Conservation (phyloP, 64 coral and sea anemone genomes). For the Stylophora pistillata region DNA sequence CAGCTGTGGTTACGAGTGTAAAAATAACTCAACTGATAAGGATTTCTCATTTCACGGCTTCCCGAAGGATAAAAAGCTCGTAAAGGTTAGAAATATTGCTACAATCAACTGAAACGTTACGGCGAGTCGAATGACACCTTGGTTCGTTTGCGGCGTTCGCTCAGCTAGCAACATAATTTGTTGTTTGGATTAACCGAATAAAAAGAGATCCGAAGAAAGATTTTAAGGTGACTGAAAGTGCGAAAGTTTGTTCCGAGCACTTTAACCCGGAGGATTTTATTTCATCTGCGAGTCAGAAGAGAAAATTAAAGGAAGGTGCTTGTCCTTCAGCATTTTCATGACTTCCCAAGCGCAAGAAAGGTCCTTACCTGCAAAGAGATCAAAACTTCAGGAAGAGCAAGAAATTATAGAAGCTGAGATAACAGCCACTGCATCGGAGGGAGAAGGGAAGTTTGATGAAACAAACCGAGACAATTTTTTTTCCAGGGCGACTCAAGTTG, state of each 20-base stretch:
- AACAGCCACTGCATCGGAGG: constrained; percentile 51
- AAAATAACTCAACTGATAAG: constrained; percentile 61
- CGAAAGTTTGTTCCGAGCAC: constrained; percentile 67
- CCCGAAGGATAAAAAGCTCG: constrained; percentile 38
- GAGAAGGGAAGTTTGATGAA: constrained; percentile 32
- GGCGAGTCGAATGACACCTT: background rate
- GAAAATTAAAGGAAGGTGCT: constrained; percentile 22
- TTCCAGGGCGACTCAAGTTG: constrained; percentile 11
- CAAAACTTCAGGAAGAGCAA: constrained; percentile 21
- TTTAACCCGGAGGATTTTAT: constrained; percentile 61
- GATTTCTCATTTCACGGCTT: constrained; percentile 60
- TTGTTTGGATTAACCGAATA: constrained; percentile 65
- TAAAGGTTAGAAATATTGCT: constrained; percentile 37
- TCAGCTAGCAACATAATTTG: constrained; percentile 21
- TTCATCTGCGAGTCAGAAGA: constrained; percentile 4
- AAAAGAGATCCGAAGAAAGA: constrained; percentile 69
- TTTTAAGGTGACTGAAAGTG: constrained; percentile 54
- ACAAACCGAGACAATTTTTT: constrained; percentile 15
- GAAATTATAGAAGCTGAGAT: constrained; percentile 41
- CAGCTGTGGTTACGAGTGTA: constrained; percentile 49
- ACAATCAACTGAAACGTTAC: constrained; percentile 8
- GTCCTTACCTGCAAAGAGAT: constrained; percentile 43
- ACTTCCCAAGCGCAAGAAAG: constrained; percentile 19
- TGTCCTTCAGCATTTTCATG: constrained; percentile 53
- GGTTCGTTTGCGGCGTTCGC: constrained; percentile 5